A percentile compares a stretch with the other conserved stretches of the same genome.
Conservation (phyloP, 1,140 invertebrate species). For the Globodera rostochiensis region DNA sequence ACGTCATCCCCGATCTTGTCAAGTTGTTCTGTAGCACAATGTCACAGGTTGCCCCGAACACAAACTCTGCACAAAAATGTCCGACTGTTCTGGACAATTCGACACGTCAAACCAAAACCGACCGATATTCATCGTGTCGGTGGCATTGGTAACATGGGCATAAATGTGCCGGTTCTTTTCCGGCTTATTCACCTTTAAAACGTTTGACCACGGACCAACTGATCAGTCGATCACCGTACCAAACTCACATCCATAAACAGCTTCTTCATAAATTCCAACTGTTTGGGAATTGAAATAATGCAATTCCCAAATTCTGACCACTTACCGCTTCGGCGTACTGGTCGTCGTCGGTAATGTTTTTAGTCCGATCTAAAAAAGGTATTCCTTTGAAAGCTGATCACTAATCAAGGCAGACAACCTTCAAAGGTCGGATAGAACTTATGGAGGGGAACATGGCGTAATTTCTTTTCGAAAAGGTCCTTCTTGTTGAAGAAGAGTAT, state of each 20-base stretch:
- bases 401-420: slow-evolving; percentile 36
- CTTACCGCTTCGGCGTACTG: slow-evolving; percentile 16
- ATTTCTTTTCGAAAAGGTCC: slow-evolving; percentile 50
- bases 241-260: slow-evolving; percentile 33
- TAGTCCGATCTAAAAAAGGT: slow-evolving; percentile 34
- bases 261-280: slow-evolving; percentile 33
- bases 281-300: not conserved
- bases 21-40: slow-evolving; percentile 53
- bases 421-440: slow-evolving; percentile 48
- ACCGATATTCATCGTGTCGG: slow-evolving; percentile 51
- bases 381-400: slow-evolving; percentile 13
- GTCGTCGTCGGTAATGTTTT: slow-evolving; percentile 25
- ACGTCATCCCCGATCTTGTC: slow-evolving; percentile 51
- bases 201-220: not conserved
- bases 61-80: slow-evolving; percentile 29
- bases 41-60: slow-evolving; percentile 51
- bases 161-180: slow-evolving; percentile 46
- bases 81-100: not conserved
- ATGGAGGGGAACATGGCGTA: slow-evolving; percentile 37
- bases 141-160: slow-evolving; percentile 49
- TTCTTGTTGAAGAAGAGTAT: slow-evolving; percentile 55
- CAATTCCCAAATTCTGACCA: not conserved
- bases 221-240: not conserved
- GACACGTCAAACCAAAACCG: not conserved
- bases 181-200: slow-evolving; percentile 21